A percentile compares a stretch with the other conserved stretches of the same genome.
phyloP scores from a whole-genome alignment of 2,888 invertebrate species.

The Nycteola revayana region DNA sequence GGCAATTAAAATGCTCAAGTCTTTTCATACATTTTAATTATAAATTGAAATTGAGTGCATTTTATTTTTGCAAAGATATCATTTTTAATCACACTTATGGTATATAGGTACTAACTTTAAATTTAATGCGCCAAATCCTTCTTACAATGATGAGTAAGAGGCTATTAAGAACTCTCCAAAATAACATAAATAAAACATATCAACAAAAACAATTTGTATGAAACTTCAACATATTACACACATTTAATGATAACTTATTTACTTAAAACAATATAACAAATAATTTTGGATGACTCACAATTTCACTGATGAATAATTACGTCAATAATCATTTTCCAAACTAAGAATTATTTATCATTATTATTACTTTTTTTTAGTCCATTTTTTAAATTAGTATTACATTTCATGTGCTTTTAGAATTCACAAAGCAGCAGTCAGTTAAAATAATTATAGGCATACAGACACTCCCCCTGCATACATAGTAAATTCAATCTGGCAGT shows the following conservation, averaged over 20 bases:
- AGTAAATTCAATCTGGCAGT: too few relatives aligned
- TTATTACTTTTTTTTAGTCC: too few relatives aligned
- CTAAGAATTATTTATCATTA: too few relatives aligned
- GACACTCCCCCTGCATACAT: too few relatives aligned
- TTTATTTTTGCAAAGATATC: conserved; percentile 13
- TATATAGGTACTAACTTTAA: conserved; percentile 4
- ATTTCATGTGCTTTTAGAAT: too few relatives aligned
- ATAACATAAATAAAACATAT: conserved; percentile 32
- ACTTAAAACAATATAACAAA: conserved; percentile 18
- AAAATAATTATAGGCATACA: too few relatives aligned
- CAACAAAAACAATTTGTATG: conserved; percentile 35
- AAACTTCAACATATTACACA: conserved; percentile 16
- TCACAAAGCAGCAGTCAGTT: too few relatives aligned
- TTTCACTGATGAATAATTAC: too few relatives aligned
- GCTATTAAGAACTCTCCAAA: conserved; percentile 13
- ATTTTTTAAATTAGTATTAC: too few relatives aligned
- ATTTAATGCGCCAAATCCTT: conserved; percentile 10
- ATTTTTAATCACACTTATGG: conserved; percentile 1
- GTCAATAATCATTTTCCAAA: too few relatives aligned
- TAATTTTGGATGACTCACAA: conserved; percentile 17
- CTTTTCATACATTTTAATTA: conserved; percentile 16
- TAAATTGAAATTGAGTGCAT: conserved; percentile 21
- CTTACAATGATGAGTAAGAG: conserved; percentile 11
- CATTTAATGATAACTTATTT: conserved; percentile 4
- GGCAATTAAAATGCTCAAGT: conserved; percentile 3